Base-by-base conservation (phyloP, 2,888 invertebrate species). In the Thelaira solivaga region DNA sequence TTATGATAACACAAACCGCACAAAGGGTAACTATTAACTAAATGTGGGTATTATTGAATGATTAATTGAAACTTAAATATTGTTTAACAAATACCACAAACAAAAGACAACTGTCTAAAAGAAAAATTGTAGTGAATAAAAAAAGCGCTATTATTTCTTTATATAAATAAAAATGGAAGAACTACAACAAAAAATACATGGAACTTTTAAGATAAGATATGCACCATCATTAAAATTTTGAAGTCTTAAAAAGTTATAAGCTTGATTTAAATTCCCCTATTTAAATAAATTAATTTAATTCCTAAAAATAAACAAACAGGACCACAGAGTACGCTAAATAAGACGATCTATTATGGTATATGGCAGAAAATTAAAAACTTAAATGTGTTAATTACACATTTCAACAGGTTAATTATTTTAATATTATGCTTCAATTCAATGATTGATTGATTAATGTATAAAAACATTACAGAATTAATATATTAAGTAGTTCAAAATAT, bases 11-110 rank as follows among this genome's bases (percentile, higher is more conserved):
- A 49, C 68, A 36, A 36, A 41, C 59, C 64, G 31, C 13, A 26
- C 26, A 36, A 69, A 69, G 64, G 45, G 36, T 64, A 69, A 61
- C 45, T 59, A 61, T 51, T 69, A 74, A 78, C 78, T 78, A 45
- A 78, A 64, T 53, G 57, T 11, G 51, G 43, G 53, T 34, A 61
- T 49, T 59, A 29, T 24, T 36, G 59, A 78, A 59, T 39, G 53
- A 11, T 47, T 13, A 39, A 61, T 71, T 26, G 41, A 65, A 74
- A 74, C 47, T 73, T 76, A 26, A 51, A 45, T 45, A 51, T 49
- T 64, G 20, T 55, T 74, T 39, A 57, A 20, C 1, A 62, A 18
- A 47, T 24, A 18, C 16, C 26, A 24, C 11, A 69, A 24, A 18
- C 39, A 57, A 36, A 31, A 57, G 31, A 59, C 31, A 62, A 45